Evolutionary conservation across 2,888 invertebrate genomes (phyloP).

Genomic region (Conus canariensis): DNA sequence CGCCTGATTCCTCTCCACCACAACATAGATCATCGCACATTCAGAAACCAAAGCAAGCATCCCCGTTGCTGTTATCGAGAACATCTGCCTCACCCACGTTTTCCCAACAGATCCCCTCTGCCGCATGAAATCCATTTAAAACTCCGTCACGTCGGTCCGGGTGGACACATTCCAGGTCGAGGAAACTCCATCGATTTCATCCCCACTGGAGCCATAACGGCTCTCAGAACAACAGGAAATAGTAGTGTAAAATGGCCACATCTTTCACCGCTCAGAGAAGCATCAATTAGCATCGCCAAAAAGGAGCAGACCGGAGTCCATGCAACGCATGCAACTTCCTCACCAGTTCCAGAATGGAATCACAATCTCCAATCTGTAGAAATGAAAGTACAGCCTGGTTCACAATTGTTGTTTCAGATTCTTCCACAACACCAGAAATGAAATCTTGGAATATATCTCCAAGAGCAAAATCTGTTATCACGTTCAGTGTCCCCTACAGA

Average conservation of each 20-base stretch:
- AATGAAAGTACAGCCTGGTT: not conserved
- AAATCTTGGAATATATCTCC: not conserved
- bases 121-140: not conserved
- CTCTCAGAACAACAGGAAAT: not conserved
- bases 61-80: not conserved
- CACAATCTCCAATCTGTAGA: not conserved
- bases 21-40: not conserved
- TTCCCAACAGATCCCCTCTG: not conserved
- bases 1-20: slow-evolving; percentile 14
- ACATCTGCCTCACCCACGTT: not conserved
- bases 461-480: not conserved
- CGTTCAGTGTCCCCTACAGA: not conserved
- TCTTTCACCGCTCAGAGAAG: not conserved
- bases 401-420: too few relatives aligned
- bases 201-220: not conserved
- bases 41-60: not conserved
- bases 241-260: not conserved
- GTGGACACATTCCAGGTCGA: not conserved
- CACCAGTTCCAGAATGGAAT: not conserved
- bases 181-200: not conserved
- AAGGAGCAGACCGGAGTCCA: not conserved
- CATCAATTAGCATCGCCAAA: not conserved
- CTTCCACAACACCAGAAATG: not conserved
- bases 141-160: not conserved
- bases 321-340: not conserved